phyloP scores from a whole-genome alignment of 2,113 vertebrate genomes.

The Hippolais icterina region DNA sequence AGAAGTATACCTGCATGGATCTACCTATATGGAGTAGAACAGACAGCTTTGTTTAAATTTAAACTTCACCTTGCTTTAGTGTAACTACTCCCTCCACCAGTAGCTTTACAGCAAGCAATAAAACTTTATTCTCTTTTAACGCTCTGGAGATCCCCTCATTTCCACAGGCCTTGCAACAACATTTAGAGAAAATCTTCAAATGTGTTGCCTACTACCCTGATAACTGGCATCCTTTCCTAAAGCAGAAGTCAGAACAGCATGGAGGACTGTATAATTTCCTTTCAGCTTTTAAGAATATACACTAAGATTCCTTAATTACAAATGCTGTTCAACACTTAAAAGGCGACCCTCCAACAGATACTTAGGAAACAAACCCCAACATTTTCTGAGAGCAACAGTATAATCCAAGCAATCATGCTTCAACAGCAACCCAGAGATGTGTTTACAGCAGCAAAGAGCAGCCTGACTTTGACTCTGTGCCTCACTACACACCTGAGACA shows the following conservation, averaged over 20 bases:
- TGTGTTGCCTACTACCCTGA: neutral
- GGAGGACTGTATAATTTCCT: neutral
- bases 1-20: neutral
- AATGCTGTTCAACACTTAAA: neutral
- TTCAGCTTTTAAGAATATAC: neutral
- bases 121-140: neutral
- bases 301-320: neutral
- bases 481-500: neutral
- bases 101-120: neutral
- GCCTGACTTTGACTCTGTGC: neutral
- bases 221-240: neutral
- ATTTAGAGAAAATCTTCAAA: neutral
- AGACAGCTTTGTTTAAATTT: neutral
- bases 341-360: neutral
- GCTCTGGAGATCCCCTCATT: neutral
- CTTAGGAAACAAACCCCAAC: neutral
- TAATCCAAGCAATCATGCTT: neutral
- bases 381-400: neutral
- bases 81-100: neutral
- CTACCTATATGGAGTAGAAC: neutral
- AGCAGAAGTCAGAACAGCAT: neutral
- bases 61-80: neutral
- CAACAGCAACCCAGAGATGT: neutral
- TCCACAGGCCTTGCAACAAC: neutral
- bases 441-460: neutral